phyloP scores from a whole-genome alignment of 2,888 invertebrate species.

The Orgyia antiqua region DNA sequence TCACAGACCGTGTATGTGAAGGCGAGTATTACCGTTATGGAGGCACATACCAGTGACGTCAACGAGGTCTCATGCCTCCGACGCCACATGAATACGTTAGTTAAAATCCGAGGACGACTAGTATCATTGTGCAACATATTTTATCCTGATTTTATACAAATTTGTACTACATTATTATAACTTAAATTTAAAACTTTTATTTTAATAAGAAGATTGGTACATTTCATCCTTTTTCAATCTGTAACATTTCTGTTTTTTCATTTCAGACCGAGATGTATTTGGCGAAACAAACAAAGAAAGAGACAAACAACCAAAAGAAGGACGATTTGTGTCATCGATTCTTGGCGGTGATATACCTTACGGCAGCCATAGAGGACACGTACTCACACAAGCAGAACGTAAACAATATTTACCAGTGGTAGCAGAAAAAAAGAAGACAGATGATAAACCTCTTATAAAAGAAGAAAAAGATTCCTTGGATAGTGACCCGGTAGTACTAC shows the following conservation, averaged over 20 bases:
- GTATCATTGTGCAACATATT: conserved; percentile 33
- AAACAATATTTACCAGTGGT: conserved; percentile 85
- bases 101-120: conserved; percentile 52
- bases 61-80: conserved; percentile 66
- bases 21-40: conserved; percentile 76
- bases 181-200: too few relatives aligned
- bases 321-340: conserved; percentile 86
- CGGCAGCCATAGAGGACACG: conserved; percentile 85
- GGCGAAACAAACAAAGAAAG: conserved; percentile 55
- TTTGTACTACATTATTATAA: too few relatives aligned
- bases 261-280: conserved; percentile 76
- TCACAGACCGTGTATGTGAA: conserved; percentile 52
- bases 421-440: conserved; percentile 75
- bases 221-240: neutral
- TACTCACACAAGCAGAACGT: conserved; percentile 88
- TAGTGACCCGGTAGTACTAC: conserved; percentile 79
- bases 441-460: conserved; percentile 74
- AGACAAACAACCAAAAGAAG: conserved; percentile 67
- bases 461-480: conserved; percentile 83
- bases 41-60: conserved; percentile 77
- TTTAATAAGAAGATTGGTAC: too few relatives aligned
- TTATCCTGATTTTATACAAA: conserved; percentile 6
- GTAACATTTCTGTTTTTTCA: conserved; percentile 22
- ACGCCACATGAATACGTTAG: conserved; percentile 67
- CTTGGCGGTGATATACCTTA: conserved; percentile 89